These are phyloP conservation scores for Microchrysa polita DNA, from an alignment of 2,888 invertebrate species.

Conservation along the genomic window DNA sequence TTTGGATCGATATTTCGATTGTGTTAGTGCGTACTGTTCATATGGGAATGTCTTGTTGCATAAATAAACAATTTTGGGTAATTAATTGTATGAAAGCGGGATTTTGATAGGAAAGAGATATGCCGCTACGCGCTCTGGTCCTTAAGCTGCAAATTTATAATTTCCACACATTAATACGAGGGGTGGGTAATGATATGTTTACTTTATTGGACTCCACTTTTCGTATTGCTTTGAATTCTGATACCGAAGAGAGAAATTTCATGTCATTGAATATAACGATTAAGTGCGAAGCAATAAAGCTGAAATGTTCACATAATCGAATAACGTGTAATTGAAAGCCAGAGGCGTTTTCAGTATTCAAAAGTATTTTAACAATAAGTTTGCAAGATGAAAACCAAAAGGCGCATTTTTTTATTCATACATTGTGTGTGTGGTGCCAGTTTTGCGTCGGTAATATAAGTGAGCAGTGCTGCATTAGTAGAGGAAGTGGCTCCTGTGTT, in stretches of 20 bases:
- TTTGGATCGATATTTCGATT: constrained; percentile 1
- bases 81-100: constrained; percentile 37
- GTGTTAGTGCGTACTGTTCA: constrained; percentile 19
- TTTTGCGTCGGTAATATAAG: too few species aligned
- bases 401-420: too few species aligned
- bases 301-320: not conserved
- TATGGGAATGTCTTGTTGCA: constrained; percentile 16
- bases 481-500: too few species aligned
- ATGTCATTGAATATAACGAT: constrained; percentile 8
- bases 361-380: not conserved
- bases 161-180: constrained; percentile 33
- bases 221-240: not conserved
- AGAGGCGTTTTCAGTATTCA: not conserved
- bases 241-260: not conserved
- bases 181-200: constrained; percentile 38
- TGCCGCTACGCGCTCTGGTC: not conserved
- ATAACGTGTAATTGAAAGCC: not conserved
- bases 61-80: constrained; percentile 33
- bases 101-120: constrained; percentile 2
- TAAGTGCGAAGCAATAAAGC: not conserved
- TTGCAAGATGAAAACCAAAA: too few species aligned
- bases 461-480: too few species aligned
- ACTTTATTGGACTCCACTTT: constrained; percentile 36
- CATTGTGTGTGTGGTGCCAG: too few species aligned
- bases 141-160: constrained; percentile 21